Base-by-base conservation (phyloP, 1,140 invertebrate species). In the Helicorthomorpha holstii region DNA sequence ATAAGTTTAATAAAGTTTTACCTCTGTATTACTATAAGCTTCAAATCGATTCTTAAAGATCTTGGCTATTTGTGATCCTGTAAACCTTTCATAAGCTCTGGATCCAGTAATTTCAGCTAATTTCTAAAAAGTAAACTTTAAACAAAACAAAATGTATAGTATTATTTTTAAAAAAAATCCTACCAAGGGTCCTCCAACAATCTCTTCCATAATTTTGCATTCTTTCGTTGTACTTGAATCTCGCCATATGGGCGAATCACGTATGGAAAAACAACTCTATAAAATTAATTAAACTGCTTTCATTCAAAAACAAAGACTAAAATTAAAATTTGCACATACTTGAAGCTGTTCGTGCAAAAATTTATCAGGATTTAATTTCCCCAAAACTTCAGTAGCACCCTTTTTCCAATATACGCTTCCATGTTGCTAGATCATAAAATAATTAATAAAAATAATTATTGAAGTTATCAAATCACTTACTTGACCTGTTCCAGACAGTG, bases 211-310 rank as follows among this genome's bases (percentile, higher is more conserved):
- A 51, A 79, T 66, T 43, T 70, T 64, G 64, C 92, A 96, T 58
- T 94, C 80, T 43, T 74, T 68, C 0, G 73, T 76, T 0, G 92
- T 96, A 56, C 86, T 92, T 0, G 83, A 82, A 67, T 97, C 92
- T 90, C 94, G 93, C 93, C 93, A 98, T 26, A 94, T 78, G 0
- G 93, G 93, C n/a, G 87, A 87, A 50, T 86, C 75, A 0, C 73
- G 65, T 1, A 88, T 59, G 14, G 83, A 78, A 67, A 97, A 97
- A 16, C 58, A 57, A 50, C 63, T 59, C 65, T 69, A 44, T 10
- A 26, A 55, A n/a, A 55, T 2, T 42, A 48, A 38, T 19, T 54
- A 24, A 24, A 27, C 14, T 43, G 19, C 25, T 38, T 22, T 19
- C 22, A 16, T 34, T 19, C 23, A 25, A 52, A 51, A 27, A 41